Evolutionary conservation across 2,113 vertebrate species (phyloP).

Genomic region (Drymodes brunneopygia): DNA sequence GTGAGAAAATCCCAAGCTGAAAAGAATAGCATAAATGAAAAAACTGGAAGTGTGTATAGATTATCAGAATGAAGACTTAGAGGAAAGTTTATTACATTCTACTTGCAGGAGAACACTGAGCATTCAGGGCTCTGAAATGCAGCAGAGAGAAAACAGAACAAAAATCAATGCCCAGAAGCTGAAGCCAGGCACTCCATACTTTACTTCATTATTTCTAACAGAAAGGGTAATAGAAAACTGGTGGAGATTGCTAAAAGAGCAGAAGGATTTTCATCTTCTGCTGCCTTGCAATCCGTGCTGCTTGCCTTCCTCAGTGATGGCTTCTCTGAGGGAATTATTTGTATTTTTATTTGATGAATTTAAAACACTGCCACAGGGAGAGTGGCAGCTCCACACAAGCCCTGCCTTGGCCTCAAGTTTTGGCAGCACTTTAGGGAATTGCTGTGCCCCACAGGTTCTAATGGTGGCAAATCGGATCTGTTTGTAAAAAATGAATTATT

Average conservation of each 20-base stretch:
- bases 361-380: not conserved
- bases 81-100: not conserved
- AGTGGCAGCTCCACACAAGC: not conserved
- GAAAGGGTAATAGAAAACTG: not conserved
- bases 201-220: not conserved
- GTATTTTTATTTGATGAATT: not conserved
- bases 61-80: not conserved
- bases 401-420: not conserved
- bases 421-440: not conserved
- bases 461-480: accelerated
- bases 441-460: no score
- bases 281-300: not conserved
- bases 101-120: not conserved
- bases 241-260: not conserved
- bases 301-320: not conserved
- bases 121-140: not conserved
- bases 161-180: not conserved
- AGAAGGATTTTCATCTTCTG: not conserved
- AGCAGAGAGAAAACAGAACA: not conserved
- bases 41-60: not conserved
- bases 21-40: not conserved
- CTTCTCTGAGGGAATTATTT: not conserved
- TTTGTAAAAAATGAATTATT: not conserved
- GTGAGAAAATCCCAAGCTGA: not conserved
- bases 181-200: not conserved